Conservation (phyloP, 2,888 invertebrate genomes). For the Electrophaes corylata region DNA sequence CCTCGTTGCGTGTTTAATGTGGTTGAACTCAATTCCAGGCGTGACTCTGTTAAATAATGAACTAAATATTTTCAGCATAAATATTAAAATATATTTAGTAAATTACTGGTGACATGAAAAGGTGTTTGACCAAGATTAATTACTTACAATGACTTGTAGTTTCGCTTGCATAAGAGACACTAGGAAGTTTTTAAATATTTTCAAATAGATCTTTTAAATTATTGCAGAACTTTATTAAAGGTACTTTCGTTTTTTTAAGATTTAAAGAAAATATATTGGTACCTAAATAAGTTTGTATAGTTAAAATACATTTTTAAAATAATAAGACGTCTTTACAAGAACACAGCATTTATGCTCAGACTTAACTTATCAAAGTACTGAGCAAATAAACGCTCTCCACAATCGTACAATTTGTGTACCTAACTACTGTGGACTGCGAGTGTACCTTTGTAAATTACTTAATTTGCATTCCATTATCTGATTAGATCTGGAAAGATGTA, state of each 20-base stretch:
- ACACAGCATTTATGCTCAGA: conserved; percentile 32
- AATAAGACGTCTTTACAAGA: conserved; percentile 37
- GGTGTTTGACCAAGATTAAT: conserved; percentile 27
- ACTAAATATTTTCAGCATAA: conserved; percentile 26
- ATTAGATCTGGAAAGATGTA: conserved; percentile 2
- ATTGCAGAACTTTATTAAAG: no score
- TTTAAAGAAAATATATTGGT: background rate
- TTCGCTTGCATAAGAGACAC: background rate
- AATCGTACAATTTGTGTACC: conserved; percentile 38
- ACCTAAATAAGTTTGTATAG: background rate
- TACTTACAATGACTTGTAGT: conserved; percentile 11
- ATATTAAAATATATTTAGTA: conserved; percentile 25
- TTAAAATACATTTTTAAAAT: no score
- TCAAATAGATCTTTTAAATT: no score
- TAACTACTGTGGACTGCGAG: conserved; percentile 2
- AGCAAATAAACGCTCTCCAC: conserved; percentile 29
- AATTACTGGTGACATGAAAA: conserved; percentile 34
- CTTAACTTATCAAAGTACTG: conserved; percentile 34
- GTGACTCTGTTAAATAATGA: conserved; percentile 35
- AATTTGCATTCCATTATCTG: conserved; percentile 19
- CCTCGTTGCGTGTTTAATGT: conserved; percentile 26
- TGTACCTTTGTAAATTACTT: conserved; percentile 16
- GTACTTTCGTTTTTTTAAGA: no score
- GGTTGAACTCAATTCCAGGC: conserved; percentile 22
- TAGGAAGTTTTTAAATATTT: background rate